Conservation (phyloP, 2,113 vertebrate species). For the Caretta caretta region DNA sequence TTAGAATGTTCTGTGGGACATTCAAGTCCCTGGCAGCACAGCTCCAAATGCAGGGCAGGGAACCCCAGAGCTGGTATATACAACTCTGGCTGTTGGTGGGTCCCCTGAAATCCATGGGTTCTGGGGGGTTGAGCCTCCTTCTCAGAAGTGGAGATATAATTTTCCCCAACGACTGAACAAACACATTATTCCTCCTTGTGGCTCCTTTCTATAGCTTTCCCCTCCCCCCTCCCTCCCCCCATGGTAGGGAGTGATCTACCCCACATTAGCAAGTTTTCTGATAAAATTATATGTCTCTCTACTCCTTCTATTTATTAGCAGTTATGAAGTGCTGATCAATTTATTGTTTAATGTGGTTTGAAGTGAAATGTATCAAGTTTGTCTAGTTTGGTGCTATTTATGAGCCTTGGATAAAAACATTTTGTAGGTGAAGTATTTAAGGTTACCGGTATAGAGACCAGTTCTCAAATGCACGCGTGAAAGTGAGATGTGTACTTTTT, state of each 20-base stretch:
- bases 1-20: neutral
- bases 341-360: fast-evolving
- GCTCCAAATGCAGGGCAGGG: neutral
- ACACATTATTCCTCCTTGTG: neutral
- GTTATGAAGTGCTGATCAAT: neutral
- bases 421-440: neutral
- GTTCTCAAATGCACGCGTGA: neutral
- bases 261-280: neutral
- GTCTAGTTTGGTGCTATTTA: neutral
- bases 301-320: too few relatives aligned
- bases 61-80: fast-evolving
- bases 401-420: neutral
- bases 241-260: neutral
- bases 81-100: neutral
- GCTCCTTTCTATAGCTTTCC: neutral
- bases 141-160: neutral
- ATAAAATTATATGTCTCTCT: neutral
- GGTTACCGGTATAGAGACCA: neutral
- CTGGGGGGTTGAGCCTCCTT: neutral
- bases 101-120: neutral
- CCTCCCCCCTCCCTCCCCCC: neutral
- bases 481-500: neutral
- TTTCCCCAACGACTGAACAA: neutral
- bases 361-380: fast-evolving
- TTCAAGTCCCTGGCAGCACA: fast-evolving